A percentile compares a stretch with the other conserved stretches of the same genome.
phyloP scores from a whole-genome alignment of 2,113 vertebrate genomes.

The Dermatemys mawii region DNA sequence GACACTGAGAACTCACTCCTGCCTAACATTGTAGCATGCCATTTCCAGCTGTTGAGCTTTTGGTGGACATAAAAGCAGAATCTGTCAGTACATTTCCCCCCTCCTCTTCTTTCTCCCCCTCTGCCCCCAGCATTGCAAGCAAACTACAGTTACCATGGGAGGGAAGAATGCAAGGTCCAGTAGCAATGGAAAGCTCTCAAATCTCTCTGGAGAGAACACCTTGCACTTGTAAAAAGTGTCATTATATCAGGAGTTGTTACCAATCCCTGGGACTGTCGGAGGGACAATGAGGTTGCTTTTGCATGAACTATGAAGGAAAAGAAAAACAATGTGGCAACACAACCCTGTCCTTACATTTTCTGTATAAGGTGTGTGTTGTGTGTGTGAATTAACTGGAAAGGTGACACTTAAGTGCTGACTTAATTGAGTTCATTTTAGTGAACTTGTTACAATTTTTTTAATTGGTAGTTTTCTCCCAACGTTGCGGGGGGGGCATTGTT shows the following conservation, averaged over 20 bases:
- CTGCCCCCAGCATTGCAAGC: not conserved
- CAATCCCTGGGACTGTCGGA: not conserved
- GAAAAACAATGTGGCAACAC: not conserved
- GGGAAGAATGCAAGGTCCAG: not conserved
- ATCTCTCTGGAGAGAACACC: not conserved
- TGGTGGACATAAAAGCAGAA: not conserved
- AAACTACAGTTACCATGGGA: not conserved
- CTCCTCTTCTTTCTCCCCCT: accelerated
- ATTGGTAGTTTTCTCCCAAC: not conserved
- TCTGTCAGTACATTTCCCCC: not conserved
- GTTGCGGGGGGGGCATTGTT: accelerated
- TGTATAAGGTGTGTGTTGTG: not conserved
- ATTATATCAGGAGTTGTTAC: not conserved
- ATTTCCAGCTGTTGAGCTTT: not conserved
- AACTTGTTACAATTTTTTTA: not conserved
- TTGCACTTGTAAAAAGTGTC: not conserved
- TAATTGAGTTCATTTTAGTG: not conserved
- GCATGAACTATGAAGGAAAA: not conserved
- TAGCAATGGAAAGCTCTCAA: not conserved
- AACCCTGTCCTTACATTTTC: not conserved
- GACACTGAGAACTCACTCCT: not conserved
- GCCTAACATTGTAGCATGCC: not conserved
- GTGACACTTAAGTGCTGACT: not conserved
- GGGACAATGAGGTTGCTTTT: not conserved
- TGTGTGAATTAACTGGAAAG: not conserved